phyloP scores from a whole-genome alignment of 2,797 vertebrate species.

The Tragelaphus eurycerus region DNA sequence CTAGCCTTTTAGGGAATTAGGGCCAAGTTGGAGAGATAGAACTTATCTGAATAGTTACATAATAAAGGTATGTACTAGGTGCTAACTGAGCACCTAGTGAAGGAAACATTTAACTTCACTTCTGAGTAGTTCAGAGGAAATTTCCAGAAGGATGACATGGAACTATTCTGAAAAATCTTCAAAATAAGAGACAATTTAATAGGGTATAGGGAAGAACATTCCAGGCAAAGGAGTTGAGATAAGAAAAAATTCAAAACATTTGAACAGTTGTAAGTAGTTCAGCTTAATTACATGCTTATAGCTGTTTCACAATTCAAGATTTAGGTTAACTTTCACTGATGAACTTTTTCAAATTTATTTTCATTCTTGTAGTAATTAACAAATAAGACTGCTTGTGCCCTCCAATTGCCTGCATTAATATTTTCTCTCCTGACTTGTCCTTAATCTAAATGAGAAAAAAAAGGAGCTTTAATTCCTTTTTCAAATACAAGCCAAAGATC shows the following conservation, averaged over 20 bases:
- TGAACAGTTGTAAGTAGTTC: background rate
- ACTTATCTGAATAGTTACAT: background rate
- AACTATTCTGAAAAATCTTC: background rate
- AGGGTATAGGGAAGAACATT: background rate
- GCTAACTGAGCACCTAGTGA: background rate
- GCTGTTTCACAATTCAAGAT: background rate
- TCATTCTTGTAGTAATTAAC: constrained; percentile 12
- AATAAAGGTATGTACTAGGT: background rate
- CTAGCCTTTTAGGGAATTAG: background rate
- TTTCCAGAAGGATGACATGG: background rate
- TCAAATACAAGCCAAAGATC: background rate
- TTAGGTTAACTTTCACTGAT: background rate
- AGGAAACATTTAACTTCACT: background rate
- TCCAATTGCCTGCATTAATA: background rate
- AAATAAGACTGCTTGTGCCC: background rate
- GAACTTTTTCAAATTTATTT: background rate
- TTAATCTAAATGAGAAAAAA: background rate
- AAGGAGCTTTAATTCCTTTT: background rate
- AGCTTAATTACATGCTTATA: background rate
- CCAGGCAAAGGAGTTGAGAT: background rate
- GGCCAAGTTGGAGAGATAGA: background rate
- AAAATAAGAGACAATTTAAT: background rate
- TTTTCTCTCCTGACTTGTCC: background rate
- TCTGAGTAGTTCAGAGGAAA: background rate
- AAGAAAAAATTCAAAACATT: background rate